Conservation (phyloP, 2,888 invertebrate genomes). For the Lottia gigantea region DNA sequence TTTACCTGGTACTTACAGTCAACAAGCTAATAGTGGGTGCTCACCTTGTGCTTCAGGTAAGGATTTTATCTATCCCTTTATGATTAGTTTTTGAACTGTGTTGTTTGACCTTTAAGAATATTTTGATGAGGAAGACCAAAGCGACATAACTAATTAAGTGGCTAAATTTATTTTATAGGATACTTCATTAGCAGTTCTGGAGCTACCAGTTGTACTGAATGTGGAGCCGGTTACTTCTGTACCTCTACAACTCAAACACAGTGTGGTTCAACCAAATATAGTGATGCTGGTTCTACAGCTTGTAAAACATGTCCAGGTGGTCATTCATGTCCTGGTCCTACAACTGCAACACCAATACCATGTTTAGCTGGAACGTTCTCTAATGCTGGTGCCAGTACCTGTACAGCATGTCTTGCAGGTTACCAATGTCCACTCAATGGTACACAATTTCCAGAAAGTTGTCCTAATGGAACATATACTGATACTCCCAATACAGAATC, state of each 20-base stretch:
- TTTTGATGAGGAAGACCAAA: too few species aligned
- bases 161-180: constrained; percentile 26
- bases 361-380: constrained; percentile 32
- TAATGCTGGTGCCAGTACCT: constrained; percentile 35
- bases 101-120: too few species aligned
- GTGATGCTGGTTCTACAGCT: constrained; percentile 3
- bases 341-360: constrained; percentile 19
- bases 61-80: too few species aligned
- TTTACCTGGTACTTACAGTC: constrained; percentile 33
- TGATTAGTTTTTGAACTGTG: too few species aligned
- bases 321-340: constrained; percentile 22
- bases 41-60: constrained; percentile 22
- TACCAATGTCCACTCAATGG: constrained; percentile 38
- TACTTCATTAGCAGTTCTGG: constrained; percentile 38
- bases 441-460: background rate
- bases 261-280: constrained; percentile 12
- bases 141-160: too few species aligned
- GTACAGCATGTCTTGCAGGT: constrained; percentile 56
- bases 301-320: constrained; percentile 19
- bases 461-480: background rate
- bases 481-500: background rate
- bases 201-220: constrained; percentile 43
- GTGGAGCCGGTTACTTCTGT: constrained; percentile 47
- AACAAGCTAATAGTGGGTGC: constrained; percentile 19
- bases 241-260: constrained; percentile 16